A percentile compares a stretch with the other conserved stretches of the same genome.
Evolutionary conservation across 2,113 vertebrate species (phyloP).

Genomic region (Pygoscelis adeliae): DNA sequence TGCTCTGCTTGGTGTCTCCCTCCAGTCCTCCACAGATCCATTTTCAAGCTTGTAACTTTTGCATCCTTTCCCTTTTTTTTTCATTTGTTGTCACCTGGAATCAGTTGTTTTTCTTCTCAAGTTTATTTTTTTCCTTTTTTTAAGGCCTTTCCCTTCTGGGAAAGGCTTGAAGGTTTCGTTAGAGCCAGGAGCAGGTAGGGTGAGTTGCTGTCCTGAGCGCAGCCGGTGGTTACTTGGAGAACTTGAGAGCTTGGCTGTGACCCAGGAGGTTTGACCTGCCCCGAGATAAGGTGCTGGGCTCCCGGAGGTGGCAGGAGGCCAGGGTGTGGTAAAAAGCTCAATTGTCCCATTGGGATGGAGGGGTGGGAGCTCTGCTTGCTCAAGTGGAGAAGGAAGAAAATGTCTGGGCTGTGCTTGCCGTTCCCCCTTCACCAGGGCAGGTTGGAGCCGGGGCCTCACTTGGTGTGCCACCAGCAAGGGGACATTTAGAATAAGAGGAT

Average conservation of each 20-base stretch:
- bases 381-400: background rate
- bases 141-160: background rate
- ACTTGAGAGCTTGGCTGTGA: background rate
- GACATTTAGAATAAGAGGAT: background rate
- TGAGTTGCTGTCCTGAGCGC: background rate
- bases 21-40: background rate
- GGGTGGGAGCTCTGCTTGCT: background rate
- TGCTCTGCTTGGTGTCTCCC: background rate
- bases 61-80: background rate
- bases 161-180: background rate
- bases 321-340: background rate
- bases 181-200: background rate
- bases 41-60: background rate
- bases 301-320: background rate
- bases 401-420: background rate
- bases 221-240: background rate
- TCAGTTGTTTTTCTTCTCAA: background rate
- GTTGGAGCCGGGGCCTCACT: accelerated
- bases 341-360: background rate
- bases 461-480: background rate
- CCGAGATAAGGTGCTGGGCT: background rate
- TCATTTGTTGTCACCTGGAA: background rate
- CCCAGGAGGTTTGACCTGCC: background rate
- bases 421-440: background rate
- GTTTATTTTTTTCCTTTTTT: background rate